Base-by-base conservation (phyloP, 2,797 vertebrate genomes). In the Muraenolepis orangiensis region DNA sequence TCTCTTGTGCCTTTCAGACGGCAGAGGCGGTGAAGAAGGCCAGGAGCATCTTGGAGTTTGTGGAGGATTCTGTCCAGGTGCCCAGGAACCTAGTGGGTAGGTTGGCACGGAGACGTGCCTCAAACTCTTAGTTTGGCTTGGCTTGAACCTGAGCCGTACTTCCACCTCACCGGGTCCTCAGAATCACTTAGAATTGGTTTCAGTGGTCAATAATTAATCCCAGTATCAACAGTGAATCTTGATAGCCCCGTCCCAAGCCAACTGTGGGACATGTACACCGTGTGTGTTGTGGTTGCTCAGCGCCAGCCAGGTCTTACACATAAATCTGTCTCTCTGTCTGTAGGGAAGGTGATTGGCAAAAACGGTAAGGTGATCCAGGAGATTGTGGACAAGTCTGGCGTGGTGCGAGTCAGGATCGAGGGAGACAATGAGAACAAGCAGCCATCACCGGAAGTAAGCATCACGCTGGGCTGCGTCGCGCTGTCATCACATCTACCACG, bases 331-430 rank as follows among this genome's bases (percentile, higher is more conserved):
- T 69, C 29, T 81, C 4, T 36, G 0, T 23, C 83, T 69, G 0
- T 84, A 99, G 97, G 98, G 84, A 99, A 99, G 94, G 98, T 99
- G 81, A 99, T 99, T 82, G 98, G 98, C 72, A 99, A 99, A 93
- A 99, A 96, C 77, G 98, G 98, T 51, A 99, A 99, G 88, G 98
- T 99, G 77, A 99, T 99, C 92, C 98, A 99, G 90, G 98, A 99
- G 93, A 96, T 99, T 71, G 98, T 99, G 86, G 98, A 99, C 89
- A 99, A 99, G 88, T 99, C 98, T 31, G 98, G 98, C 68, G 98
- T 98, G 74, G 98, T 99, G 85, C 93, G 98, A 84, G 98, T 99
- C 84, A 93, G 95, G 90, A 98, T 99, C 87, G 98, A 99, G 93
- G 98, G 98, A 79, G 98, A 99, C 89, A 99, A 99, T 42, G 97